Evolutionary conservation across 1,140 invertebrate species (phyloP).

Genomic region (Adelges cooleyi): DNA sequence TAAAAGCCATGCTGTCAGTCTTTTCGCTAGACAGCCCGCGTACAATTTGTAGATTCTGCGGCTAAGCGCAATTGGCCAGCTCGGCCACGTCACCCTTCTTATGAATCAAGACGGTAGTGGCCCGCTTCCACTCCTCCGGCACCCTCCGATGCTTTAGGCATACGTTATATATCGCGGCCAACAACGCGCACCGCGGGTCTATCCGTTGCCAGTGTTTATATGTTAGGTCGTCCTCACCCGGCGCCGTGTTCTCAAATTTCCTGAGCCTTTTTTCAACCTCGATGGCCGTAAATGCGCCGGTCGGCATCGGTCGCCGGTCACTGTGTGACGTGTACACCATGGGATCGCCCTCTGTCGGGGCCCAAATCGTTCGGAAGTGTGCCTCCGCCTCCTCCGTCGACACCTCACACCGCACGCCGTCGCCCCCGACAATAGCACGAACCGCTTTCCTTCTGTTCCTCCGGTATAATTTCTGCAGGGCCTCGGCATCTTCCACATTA

Average conservation of each 20-base stretch:
- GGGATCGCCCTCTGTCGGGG: neutral
- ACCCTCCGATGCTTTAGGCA: conserved; percentile 26
- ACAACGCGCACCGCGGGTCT: conserved; percentile 11
- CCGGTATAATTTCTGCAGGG: no score
- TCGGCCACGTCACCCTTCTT: conserved; percentile 35
- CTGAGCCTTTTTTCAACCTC: no score
- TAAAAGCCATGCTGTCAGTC: conserved; percentile 1
- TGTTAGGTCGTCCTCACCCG: conserved; percentile 31
- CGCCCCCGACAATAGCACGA: no score
- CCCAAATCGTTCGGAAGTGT: neutral
- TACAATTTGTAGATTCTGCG: conserved; percentile 37
- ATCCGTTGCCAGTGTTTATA: conserved; percentile 29
- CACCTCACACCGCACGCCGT: neutral
- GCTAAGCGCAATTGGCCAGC: conserved; percentile 35
- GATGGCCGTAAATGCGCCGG: neutral
- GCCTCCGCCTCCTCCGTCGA: neutral
- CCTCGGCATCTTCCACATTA: no score
- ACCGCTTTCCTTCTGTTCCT: no score
- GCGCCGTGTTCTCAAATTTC: conserved; percentile 33
- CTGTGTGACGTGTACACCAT: no score
- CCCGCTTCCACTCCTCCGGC: conserved; percentile 32
- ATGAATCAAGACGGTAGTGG: conserved; percentile 35
- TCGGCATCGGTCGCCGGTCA: neutral
- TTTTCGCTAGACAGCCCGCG: conserved; percentile 31
- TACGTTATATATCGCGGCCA: conserved; percentile 30